Conservation (phyloP, 2,888 invertebrate species). For the Phyto melanocephala region DNA sequence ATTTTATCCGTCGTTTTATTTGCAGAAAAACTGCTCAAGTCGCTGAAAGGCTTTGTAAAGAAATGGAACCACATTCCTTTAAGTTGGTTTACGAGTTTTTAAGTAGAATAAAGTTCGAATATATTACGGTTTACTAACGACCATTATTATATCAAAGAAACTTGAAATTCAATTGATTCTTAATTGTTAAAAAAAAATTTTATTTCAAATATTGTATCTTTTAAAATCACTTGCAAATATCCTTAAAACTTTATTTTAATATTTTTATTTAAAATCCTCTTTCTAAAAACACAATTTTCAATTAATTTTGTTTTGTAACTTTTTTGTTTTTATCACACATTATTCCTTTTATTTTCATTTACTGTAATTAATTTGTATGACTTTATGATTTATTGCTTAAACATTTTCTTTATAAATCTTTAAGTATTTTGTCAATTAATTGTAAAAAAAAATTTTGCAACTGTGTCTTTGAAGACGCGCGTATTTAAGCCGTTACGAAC, state of each 20-base stretch:
- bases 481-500: conserved; percentile 67
- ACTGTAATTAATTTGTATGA: not conserved
- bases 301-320: too few species aligned
- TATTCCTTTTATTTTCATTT: not conserved
- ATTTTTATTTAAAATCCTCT: too few species aligned
- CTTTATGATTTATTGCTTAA: not conserved
- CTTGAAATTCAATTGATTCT: too few species aligned
- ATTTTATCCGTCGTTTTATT: not conserved
- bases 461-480: conserved; percentile 49
- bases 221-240: conserved; percentile 24
- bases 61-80: conserved; percentile 35
- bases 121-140: too few species aligned
- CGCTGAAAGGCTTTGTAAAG: not conserved
- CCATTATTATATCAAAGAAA: too few species aligned
- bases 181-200: too few species aligned
- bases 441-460: not conserved
- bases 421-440: not conserved
- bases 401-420: conserved; percentile 9
- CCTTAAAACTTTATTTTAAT: not conserved
- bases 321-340: conserved; percentile 22
- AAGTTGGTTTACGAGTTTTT: not conserved
- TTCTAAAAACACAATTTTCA: too few species aligned
- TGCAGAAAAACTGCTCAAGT: too few species aligned
- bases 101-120: too few species aligned
- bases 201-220: too few species aligned